phyloP scores from a whole-genome alignment of 2,888 invertebrate genomes.

The Orthosia gracilis region DNA sequence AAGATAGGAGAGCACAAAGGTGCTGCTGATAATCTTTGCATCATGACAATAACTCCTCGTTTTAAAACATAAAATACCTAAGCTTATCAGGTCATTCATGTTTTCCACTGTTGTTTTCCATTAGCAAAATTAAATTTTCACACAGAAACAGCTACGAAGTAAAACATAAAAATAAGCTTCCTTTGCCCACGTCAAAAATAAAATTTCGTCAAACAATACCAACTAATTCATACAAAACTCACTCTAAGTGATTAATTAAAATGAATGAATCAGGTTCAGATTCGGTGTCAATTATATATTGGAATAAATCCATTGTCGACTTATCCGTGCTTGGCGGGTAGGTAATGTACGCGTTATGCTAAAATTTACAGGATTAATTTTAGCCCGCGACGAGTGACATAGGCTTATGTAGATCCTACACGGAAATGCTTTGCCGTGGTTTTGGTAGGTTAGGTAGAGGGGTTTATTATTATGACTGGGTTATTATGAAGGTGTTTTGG shows the following conservation, averaged over 20 bases:
- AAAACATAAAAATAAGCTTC: background rate
- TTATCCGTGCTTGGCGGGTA: conserved; percentile 18
- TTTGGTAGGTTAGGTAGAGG: background rate
- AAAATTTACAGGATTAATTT: conserved; percentile 28
- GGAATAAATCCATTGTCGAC: conserved; percentile 36
- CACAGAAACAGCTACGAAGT: no score
- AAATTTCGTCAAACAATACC: background rate
- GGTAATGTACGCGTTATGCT: conserved; percentile 33
- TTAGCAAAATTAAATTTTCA: background rate
- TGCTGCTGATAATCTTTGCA: no score
- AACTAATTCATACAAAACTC: background rate
- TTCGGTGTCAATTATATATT: conserved; percentile 36
- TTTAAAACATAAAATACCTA: no score
- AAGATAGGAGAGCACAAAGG: no score
- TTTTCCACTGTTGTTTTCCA: background rate
- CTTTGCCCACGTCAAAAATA: background rate
- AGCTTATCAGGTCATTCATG: no score
- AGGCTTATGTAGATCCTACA: conserved; percentile 14
- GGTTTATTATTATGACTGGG: no score
- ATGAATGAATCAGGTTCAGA: background rate
- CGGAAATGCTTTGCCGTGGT: conserved; percentile 1
- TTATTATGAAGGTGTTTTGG: no score
- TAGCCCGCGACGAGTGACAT: conserved; percentile 8
- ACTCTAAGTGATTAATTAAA: conserved; percentile 2
- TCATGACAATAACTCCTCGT: no score